Conservation (phyloP, 2,888 invertebrate species). For the Podabrus alpinus region DNA sequence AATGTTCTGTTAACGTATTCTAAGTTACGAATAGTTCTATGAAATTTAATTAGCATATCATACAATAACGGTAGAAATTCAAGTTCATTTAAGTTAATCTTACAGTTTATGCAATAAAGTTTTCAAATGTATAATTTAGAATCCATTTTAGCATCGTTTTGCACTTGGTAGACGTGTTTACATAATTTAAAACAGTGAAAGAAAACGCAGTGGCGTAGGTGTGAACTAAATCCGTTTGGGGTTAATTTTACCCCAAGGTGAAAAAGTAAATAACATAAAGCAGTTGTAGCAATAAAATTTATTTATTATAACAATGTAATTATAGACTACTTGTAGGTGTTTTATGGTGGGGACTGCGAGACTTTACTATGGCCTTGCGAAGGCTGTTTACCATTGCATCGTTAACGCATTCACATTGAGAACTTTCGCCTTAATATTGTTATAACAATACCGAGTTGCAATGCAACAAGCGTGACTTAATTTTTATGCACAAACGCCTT, state of each 20-base stretch:
- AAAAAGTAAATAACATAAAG: background rate
- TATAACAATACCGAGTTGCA: slow-evolving; percentile 27
- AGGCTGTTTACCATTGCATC: slow-evolving; percentile 37
- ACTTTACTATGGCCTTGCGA: slow-evolving; percentile 38
- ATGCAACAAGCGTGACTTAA: slow-evolving; percentile 13
- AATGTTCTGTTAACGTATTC: background rate
- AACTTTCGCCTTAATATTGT: slow-evolving; percentile 34
- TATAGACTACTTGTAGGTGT: slow-evolving; percentile 41
- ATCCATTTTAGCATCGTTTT: background rate
- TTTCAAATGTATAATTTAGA: background rate
- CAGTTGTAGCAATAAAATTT: background rate
- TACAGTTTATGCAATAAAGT: background rate
- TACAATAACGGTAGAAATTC: background rate
- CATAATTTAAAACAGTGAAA: background rate
- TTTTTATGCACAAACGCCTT: background rate
- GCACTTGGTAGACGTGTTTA: background rate
- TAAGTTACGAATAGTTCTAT: background rate
- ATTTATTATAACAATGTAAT: background rate
- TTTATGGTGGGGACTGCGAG: slow-evolving; percentile 35
- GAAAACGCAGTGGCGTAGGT: background rate
- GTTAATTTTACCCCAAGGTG: background rate
- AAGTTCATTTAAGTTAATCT: background rate
- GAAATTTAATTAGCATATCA: background rate
- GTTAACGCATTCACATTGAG: slow-evolving; percentile 33
- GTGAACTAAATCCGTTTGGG: background rate